A percentile compares a stretch with the other conserved stretches of the same genome.
phyloP scores from a whole-genome alignment of 2,797 vertebrate species.

The Tokudaia tokunoshimensis region DNA sequence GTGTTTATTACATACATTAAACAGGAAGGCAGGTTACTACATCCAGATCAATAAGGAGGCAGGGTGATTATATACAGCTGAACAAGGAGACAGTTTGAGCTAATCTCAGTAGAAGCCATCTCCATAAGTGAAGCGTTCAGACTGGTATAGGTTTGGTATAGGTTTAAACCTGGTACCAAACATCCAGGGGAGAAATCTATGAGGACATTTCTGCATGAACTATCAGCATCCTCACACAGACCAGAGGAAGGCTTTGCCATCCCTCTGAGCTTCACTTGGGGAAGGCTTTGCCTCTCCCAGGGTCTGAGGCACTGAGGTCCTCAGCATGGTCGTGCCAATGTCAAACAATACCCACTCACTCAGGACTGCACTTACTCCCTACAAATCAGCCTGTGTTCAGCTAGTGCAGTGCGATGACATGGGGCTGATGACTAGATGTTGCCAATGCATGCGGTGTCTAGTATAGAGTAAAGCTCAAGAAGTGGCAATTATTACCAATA shows the following conservation, averaged over 20 bases:
- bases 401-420: background rate
- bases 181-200: background rate
- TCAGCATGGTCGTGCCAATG: background rate
- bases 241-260: background rate
- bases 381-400: background rate
- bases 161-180: background rate
- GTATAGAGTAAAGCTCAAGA: background rate
- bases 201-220: background rate
- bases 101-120: background rate
- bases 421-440: background rate
- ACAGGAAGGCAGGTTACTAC: background rate
- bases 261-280: background rate
- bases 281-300: background rate
- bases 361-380: background rate
- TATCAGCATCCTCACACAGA: background rate
- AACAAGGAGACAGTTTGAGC: background rate
- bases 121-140: background rate
- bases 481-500: background rate
- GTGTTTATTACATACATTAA: background rate
- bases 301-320: background rate
- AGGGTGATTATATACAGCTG: background rate
- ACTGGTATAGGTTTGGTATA: background rate
- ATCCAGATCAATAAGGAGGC: background rate
- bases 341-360: background rate
- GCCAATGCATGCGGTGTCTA: background rate